Evolutionary conservation across 2,888 invertebrate species (phyloP).

Genomic region (Scaptodrosophila latifasciaeformis): DNA sequence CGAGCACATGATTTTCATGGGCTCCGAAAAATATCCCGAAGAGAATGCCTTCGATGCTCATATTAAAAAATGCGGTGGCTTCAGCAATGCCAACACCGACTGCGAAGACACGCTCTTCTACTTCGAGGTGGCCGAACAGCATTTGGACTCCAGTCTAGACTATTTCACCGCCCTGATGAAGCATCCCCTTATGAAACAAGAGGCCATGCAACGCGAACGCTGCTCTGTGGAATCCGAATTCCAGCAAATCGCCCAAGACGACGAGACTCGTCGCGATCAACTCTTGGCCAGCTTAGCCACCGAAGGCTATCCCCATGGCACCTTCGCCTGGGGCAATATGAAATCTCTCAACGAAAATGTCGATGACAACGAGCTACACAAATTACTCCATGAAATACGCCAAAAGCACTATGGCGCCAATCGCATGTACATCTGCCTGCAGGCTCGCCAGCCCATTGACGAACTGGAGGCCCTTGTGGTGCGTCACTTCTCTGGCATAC

Average conservation of each 20-base stretch:
- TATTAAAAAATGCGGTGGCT: constrained; percentile 88
- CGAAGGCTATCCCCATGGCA: constrained; percentile 81
- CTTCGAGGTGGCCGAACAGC: constrained; percentile 89
- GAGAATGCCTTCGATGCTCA: constrained; percentile 91
- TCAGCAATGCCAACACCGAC: constrained; percentile 91
- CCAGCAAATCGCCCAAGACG: constrained; percentile 85
- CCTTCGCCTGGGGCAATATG: constrained; percentile 91
- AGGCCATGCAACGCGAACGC: constrained; percentile 89
- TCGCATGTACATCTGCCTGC: constrained; percentile 90
- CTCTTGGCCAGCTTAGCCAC: constrained; percentile 83
- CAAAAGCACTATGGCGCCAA: constrained; percentile 89
- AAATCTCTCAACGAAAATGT: constrained; percentile 81
- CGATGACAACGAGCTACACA: constrained; percentile 81
- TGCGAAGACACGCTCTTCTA: constrained; percentile 91
- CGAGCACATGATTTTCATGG: constrained; percentile 96
- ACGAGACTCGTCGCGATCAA: constrained; percentile 85
- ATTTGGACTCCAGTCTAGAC: constrained; percentile 86
- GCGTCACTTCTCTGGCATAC: constrained; percentile 82
- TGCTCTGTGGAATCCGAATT: constrained; percentile 94
- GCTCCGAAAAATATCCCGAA: constrained; percentile 90
- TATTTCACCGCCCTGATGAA: constrained; percentile 91
- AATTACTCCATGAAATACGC: constrained; percentile 84
- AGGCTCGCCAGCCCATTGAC: constrained; percentile 77
- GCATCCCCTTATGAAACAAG: constrained; percentile 87
- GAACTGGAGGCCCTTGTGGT: constrained; percentile 72